Evolutionary conservation across 2,888 invertebrate species (phyloP).

Genomic region (Spilarctia lutea): DNA sequence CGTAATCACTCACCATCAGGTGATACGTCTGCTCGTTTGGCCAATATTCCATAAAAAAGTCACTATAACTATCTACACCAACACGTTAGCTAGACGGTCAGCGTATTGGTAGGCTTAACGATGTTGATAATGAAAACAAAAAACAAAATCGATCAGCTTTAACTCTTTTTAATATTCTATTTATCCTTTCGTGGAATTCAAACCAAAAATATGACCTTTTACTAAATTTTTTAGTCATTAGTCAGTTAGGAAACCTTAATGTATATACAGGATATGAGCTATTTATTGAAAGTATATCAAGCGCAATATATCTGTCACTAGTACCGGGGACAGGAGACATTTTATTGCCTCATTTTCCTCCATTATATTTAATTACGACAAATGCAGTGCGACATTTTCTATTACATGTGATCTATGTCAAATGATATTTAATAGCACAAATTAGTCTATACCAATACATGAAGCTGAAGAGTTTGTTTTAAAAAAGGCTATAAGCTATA

Average conservation of each 20-base stretch:
- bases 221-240: neutral
- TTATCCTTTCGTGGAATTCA: neutral
- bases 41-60: no score
- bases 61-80: no score
- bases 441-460: no score
- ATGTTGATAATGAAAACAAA: neutral
- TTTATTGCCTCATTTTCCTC: neutral
- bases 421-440: neutral
- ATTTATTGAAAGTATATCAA: neutral
- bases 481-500: no score
- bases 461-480: no score
- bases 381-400: neutral
- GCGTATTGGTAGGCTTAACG: no score
- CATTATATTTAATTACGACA: constrained; percentile 1
- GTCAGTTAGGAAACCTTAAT: neutral
- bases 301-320: neutral
- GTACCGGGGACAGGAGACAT: neutral
- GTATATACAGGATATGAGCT: neutral
- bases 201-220: neutral
- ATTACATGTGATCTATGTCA: neutral
- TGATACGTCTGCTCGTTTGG: no score
- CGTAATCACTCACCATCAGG: no score
- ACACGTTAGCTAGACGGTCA: no score
- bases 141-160: neutral
- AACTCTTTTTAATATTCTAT: neutral